Conservation (phyloP, 1,140 invertebrate species). For the Diploscapter pachys region DNA sequence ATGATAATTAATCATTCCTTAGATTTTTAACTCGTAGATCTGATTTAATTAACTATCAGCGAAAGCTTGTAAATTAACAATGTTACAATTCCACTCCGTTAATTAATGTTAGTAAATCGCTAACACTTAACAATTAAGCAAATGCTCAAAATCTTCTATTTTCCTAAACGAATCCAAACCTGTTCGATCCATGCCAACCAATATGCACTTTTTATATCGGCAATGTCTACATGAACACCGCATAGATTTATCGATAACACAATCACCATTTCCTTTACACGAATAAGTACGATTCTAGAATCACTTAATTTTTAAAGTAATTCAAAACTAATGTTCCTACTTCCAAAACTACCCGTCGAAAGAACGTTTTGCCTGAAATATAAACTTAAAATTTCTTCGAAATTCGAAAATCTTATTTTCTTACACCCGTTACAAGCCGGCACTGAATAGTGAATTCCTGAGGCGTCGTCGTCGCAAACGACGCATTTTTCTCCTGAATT, state of each 20-base stretch:
- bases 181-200: conserved; percentile 51
- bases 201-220: conserved; percentile 54
- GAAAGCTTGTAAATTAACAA: no score
- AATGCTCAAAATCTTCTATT: no score
- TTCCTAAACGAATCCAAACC: conserved; percentile 17
- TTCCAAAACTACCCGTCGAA: conserved; percentile 47
- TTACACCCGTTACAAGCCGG: conserved; percentile 47
- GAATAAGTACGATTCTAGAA: conserved; percentile 56
- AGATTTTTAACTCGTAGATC: no score
- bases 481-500: conserved; percentile 46
- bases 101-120: no score
- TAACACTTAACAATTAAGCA: no score
- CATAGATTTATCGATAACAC: conserved; percentile 50
- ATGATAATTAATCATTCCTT: background rate
- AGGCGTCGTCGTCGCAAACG: conserved; percentile 52
- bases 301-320: conserved; percentile 11
- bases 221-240: conserved; percentile 49
- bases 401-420: no score
- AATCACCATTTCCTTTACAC: conserved; percentile 54
- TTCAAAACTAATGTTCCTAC: conserved; percentile 28
- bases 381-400: no score
- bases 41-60: no score
- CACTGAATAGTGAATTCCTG: conserved; percentile 44
- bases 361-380: conserved; percentile 35
- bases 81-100: no score